Percentiles rank a stretch among this genome's conserved stretches.
Conservation (phyloP, 2,797 vertebrate species). For the Sphenodon punctatus region DNA sequence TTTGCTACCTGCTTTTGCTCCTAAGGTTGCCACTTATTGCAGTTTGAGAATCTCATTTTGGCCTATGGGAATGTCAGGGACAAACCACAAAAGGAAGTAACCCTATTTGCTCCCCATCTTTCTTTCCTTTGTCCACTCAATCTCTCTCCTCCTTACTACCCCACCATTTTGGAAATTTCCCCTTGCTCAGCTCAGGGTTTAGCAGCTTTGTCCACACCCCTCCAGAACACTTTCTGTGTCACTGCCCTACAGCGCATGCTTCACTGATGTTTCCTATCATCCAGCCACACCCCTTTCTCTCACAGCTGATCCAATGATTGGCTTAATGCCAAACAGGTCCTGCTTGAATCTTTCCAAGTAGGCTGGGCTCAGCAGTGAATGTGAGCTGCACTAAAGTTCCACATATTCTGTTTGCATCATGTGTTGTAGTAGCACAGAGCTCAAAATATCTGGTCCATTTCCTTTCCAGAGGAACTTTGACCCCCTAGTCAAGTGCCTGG, state of each 20-base stretch:
- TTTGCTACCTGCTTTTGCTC: too few species aligned
- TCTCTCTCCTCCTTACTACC: too few species aligned
- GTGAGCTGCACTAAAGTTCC: not conserved
- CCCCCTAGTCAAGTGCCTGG: not conserved
- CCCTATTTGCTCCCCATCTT: too few species aligned
- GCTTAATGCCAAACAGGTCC: not conserved
- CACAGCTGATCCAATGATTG: not conserved
- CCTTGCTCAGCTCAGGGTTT: too few species aligned
- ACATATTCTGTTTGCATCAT: not conserved
- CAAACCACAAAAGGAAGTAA: too few species aligned
- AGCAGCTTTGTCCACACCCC: too few species aligned
- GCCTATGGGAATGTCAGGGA: too few species aligned
- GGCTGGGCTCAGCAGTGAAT: not conserved
- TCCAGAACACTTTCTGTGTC: too few species aligned
- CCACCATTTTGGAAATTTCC: too few species aligned
- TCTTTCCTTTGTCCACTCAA: too few species aligned
- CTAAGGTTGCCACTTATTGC: too few species aligned
- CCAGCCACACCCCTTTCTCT: not conserved
- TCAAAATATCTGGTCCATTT: not conserved
- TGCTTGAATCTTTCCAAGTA: not conserved
- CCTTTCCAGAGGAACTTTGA: not conserved
- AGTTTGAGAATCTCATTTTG: too few species aligned
- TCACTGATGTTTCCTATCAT: not conserved
- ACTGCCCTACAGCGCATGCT: rapidly evolving
- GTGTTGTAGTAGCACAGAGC: not conserved